Conservation (phyloP, 2,797 vertebrate genomes). For the Heteromormyrus szaboi region DNA sequence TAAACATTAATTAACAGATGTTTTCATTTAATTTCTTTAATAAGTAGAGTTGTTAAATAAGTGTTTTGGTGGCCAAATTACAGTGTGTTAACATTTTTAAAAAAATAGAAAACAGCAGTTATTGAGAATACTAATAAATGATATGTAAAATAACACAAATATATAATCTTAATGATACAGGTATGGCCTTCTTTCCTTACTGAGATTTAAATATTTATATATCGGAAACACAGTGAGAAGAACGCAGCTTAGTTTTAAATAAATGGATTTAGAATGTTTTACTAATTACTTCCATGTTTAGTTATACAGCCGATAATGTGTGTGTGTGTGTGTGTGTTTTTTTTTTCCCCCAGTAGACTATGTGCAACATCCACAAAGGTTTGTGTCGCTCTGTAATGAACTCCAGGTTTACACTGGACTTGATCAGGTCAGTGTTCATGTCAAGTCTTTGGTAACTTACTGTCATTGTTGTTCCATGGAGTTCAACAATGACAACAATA, state of each 20-base stretch:
- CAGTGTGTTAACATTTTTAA: neutral
- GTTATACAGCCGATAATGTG: neutral
- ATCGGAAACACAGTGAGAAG: neutral
- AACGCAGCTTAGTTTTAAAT: neutral
- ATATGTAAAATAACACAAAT: neutral
- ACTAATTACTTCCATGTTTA: neutral
- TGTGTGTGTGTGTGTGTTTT: neutral
- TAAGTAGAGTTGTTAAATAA: conserved; percentile 15
- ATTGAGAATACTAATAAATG: neutral
- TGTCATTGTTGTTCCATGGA: neutral
- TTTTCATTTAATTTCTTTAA: conserved; percentile 22
- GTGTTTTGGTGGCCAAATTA: conserved; percentile 8
- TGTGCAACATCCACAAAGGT: neutral
- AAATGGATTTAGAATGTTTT: neutral
- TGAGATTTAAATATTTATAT: neutral
- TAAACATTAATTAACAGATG: conserved; percentile 21
- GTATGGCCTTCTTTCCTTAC: neutral
- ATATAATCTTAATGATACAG: neutral
- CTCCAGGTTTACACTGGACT: neutral
- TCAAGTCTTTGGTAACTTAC: neutral
- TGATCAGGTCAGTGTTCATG: neutral
- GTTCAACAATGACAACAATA: too few species aligned
- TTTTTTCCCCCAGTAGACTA: neutral
- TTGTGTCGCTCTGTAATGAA: neutral
- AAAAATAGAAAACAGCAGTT: neutral